Evolutionary conservation across 2,797 vertebrate genomes (phyloP), one percentile per base, ranked within the genome.

Genomic region (Pangasius larnaudii): DNA sequence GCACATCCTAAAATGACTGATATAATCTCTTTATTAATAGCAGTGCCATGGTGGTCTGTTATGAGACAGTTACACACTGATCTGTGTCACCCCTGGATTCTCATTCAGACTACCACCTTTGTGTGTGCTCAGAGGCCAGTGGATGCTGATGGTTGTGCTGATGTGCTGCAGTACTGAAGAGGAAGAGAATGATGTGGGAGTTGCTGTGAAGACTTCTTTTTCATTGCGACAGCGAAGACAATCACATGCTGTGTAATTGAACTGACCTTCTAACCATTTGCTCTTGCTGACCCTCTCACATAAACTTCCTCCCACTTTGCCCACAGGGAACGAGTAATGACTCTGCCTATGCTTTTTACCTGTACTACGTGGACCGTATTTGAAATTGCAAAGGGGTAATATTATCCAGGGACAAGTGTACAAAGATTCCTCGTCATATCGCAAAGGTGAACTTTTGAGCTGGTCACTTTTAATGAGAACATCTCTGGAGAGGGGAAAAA

Each of bases 191-290:
- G 90, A 90, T 91, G 91, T 90, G 87, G 90, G 90, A 92, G 84
- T 88, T 77, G 89, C 92, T 89, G 93, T 91, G 88, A 94, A 91
- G 90, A 91, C 83, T 92, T 89, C 81, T 69, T 89, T 87, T 80
- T 75, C 67, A 85, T 86, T 89, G 87, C 88, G 86, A 84, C 56
- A 87, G 71, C 63, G 80, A 56, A 93, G 75, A 93, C 89, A 90
- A 88, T 87, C 91, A 93, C 90, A 72, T 84, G 91, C 89, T 91
- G 86, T 91, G 91, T 93, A 93, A 95, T 90, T 92, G 92, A 94
- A 93, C 88, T 88, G 92, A 91, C 91, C 88, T 86, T 86, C 89
- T 93, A 91, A 91, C 90, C 91, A 80, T 78, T 91, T 91, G 89
- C 90, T 85, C 79, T 87, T 83, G 85, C 82, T 84, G 89, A 91